Evolutionary conservation across 2,797 vertebrate genomes (phyloP), one percentile per base, ranked within the genome.

Genomic region (Hoplostethus atlanticus): DNA sequence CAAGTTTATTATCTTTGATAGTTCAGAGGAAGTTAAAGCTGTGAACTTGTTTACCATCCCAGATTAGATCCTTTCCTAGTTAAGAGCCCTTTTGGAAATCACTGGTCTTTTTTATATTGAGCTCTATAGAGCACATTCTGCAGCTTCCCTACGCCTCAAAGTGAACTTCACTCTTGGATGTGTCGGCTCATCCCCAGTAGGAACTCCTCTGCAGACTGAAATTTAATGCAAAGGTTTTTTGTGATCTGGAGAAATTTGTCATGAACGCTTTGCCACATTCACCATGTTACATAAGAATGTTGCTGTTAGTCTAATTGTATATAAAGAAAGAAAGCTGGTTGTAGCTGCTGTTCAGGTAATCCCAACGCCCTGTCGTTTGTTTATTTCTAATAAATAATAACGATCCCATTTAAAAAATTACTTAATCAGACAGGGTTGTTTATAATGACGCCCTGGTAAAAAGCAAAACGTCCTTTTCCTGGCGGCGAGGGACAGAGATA

Each of bases 201-300:
- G 16, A 12, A 51, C 38, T 59, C 25, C 2, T 9, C 60, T 66
- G 71, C 4, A 11, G 40, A 12, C 40, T 83, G 68, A 71, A 30
- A 63, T 34, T 34, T 34, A 4, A 34, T 34, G 65, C 5, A 21
- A 21, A 21, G 21, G 21, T 59, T 30, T 71, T 85, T 82, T 53
- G 17, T 48, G 6, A 72, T 73, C 46, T 58, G 71, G 44, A 66
- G 25, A 47, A 9, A 44, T 81, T 66, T 71, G 80, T 64, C 73
- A 56, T 48, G 57, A 50, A 55, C 64, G 65, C 64, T 77, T 52
- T 34, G 42, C 21, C 36, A 73, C 61, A 70, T 62, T 64, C 17
- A 34, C 42, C 52, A 16, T 54, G 16, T 70, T 25, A 68, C 40
- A 9, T 17, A 44, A 46, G 13, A 62, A 63, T 57, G 44, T 51